phyloP scores from a whole-genome alignment of 1,140 invertebrate genomes.

The Uloborus diversus region DNA sequence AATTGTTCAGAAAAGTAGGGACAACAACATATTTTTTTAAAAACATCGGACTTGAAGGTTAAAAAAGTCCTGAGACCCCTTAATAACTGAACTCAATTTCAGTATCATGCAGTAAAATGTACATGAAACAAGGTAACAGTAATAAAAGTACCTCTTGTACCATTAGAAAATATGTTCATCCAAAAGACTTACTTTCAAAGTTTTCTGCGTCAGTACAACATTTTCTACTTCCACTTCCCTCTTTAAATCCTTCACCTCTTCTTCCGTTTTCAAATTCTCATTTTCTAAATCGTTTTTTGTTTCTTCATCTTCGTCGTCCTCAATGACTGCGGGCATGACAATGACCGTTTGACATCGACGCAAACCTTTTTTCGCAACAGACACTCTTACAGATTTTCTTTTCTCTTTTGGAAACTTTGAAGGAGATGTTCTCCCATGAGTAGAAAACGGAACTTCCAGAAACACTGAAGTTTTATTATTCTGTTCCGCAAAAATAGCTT shows the following conservation, averaged over 20 bases:
- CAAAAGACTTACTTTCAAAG: conserved; percentile 30
- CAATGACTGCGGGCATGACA: conserved; percentile 43
- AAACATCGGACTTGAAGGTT: too few relatives aligned
- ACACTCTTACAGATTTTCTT: conserved; percentile 33
- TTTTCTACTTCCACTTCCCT: conserved; percentile 41
- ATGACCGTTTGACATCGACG: conserved; percentile 46
- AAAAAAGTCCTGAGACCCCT: too few relatives aligned
- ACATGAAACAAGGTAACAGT: too few relatives aligned
- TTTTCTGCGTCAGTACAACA: conserved; percentile 26
- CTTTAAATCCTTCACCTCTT: conserved; percentile 36
- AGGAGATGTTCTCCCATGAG: not conserved
- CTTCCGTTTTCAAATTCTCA: not conserved
- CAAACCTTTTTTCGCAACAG: conserved; percentile 17
- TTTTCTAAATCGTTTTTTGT: not conserved
- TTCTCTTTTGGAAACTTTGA: not conserved
- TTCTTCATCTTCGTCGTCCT: conserved; percentile 35
- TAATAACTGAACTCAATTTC: too few relatives aligned
- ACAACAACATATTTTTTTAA: too few relatives aligned
- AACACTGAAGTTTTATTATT: not conserved
- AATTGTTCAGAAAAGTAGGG: too few relatives aligned
- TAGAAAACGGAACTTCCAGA: not conserved
- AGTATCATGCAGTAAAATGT: too few relatives aligned
- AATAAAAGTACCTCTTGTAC: too few relatives aligned
- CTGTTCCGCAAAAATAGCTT: not conserved
- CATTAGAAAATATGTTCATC: too few relatives aligned